Conservation (phyloP, 2,797 vertebrate genomes). For the Labroides dimidiatus region DNA sequence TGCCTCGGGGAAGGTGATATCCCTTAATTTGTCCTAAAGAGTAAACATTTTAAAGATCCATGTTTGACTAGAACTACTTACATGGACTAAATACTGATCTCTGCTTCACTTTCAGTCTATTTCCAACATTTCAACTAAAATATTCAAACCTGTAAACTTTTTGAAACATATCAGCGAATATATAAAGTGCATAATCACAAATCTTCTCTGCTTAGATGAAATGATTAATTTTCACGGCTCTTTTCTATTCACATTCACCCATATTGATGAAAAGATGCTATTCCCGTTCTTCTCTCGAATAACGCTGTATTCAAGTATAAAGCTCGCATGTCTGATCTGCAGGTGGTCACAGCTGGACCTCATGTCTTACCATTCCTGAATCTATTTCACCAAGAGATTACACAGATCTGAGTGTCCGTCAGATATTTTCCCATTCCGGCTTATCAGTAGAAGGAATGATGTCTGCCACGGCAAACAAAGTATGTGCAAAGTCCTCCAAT, state of each 20-base stretch:
- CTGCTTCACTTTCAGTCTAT: conserved; percentile 15
- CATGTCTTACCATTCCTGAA: conserved; percentile 70
- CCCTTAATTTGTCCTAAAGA: conserved; percentile 78
- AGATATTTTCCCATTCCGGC: conserved; percentile 79
- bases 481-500: conserved; percentile 81
- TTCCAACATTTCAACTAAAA: conserved; percentile 2
- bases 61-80: conserved; percentile 67
- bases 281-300: conserved; percentile 56
- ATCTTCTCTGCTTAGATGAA: neutral
- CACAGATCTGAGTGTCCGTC: conserved; percentile 78
- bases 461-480: conserved; percentile 83
- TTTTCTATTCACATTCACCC: conserved; percentile 22
- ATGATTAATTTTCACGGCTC: conserved; percentile 17
- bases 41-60: conserved; percentile 78
- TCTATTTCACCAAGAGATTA: conserved; percentile 82
- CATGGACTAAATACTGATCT: conserved; percentile 47
- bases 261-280: conserved; percentile 25
- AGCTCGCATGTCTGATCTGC: conserved; percentile 65
- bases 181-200: conserved; percentile 17
- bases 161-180: neutral
- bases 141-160: conserved; percentile 21
- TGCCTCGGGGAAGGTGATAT: conserved; percentile 77
- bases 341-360: conserved; percentile 80
- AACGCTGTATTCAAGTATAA: conserved; percentile 62
- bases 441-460: conserved; percentile 82